Conservation (phyloP, 35 echinoderm and acorn worm genomes). For the Apostichopus japonicus region DNA sequence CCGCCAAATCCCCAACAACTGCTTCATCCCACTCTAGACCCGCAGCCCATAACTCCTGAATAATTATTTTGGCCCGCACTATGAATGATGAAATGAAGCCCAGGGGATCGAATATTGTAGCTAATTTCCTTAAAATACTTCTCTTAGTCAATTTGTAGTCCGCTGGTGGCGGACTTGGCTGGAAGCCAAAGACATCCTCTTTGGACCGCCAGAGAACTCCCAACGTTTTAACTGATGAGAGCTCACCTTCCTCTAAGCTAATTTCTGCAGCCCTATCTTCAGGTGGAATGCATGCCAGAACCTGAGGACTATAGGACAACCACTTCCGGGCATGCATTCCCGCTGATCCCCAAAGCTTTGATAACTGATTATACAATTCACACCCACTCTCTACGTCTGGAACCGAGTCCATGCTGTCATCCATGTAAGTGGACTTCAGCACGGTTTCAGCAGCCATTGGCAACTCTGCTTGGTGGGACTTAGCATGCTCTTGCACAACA, state of each 20-base stretch:
- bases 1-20: neutral
- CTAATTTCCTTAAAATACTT: conserved; percentile 36
- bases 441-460: conserved; percentile 45
- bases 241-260: neutral
- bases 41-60: conserved; percentile 43
- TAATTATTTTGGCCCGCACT: conserved; percentile 27
- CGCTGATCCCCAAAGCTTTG: conserved; percentile 29
- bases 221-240: conserved; percentile 56
- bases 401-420: conserved; percentile 57
- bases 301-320: too few species aligned
- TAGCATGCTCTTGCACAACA: conserved; percentile 41
- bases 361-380: conserved; percentile 30
- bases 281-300: neutral
- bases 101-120: conserved; percentile 42
- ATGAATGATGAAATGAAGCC: conserved; percentile 41
- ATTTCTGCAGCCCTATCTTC: conserved; percentile 48
- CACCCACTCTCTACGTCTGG: neutral
- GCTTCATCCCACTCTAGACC: conserved; percentile 5
- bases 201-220: conserved; percentile 27
- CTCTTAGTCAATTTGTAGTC: conserved; percentile 20
- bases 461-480: neutral
- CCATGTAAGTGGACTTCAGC: conserved; percentile 58
- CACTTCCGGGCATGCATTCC: conserved; percentile 49
- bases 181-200: conserved; percentile 29
- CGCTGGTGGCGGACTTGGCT: neutral